A percentile compares a stretch with the other conserved stretches of the same genome.
Evolutionary conservation across 2,113 vertebrate genomes (phyloP).

Genomic region (Ammospiza caudacuta): DNA sequence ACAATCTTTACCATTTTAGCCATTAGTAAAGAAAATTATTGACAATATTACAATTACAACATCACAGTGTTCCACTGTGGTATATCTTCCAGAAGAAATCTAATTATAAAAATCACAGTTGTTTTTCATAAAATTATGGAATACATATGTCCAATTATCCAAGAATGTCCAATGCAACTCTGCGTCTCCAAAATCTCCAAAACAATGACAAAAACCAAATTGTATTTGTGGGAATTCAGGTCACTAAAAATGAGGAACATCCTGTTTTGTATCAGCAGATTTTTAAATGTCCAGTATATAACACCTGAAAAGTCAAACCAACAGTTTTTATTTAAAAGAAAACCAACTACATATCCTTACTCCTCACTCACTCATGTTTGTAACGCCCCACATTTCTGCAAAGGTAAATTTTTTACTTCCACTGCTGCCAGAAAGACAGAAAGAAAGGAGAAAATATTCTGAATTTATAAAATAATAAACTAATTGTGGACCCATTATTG

Average conservation of each 20-base stretch:
- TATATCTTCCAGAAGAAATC: not conserved
- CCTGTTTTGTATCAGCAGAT: not conserved
- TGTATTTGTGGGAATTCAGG: not conserved
- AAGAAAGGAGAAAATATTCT: not conserved
- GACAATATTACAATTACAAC: not conserved
- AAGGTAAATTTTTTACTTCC: not conserved
- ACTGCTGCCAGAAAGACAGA: not conserved
- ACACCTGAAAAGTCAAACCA: not conserved
- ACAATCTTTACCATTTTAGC: not conserved
- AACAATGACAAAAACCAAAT: not conserved
- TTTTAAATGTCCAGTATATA: not conserved
- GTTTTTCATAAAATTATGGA: not conserved
- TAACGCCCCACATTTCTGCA: not conserved
- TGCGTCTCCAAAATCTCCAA: not conserved
- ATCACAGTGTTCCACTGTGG: not conserved
- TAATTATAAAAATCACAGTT: not conserved
- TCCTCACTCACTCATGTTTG: not conserved
- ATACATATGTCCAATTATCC: not conserved
- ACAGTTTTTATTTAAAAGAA: not conserved
- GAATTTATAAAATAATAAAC: not conserved
- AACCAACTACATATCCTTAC: not conserved
- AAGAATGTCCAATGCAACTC: not conserved
- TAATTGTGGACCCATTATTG: not conserved
- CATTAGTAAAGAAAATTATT: not conserved
- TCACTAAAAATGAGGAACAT: not conserved